Conservation (phyloP, 2,797 vertebrate genomes). For the Parambassis ranga region DNA sequence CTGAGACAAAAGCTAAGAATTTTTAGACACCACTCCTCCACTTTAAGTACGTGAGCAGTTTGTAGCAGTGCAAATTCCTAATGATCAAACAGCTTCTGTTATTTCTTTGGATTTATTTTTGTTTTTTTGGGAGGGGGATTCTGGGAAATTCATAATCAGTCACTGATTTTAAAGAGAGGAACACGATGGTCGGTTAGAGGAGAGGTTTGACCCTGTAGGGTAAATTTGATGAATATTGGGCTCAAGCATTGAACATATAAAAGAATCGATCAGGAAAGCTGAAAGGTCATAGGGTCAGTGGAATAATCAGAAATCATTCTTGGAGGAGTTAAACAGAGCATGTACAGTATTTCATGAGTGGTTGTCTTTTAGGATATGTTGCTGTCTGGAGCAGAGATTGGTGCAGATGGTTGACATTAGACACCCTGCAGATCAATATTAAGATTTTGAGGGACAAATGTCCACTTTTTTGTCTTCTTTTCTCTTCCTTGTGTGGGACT, state of each 20-base stretch:
- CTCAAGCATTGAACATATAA: background rate
- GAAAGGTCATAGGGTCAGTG: constrained; percentile 4
- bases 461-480: too few relatives aligned
- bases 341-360: background rate
- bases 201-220: too few relatives aligned
- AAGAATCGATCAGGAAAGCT: constrained; percentile 13
- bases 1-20: too few relatives aligned
- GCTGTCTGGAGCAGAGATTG: background rate
- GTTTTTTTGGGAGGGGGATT: background rate
- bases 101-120: background rate
- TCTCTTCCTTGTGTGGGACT: too few relatives aligned
- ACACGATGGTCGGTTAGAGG: too few relatives aligned
- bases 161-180: too few relatives aligned
- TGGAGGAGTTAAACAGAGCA: background rate
- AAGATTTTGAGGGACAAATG: background rate
- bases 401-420: constrained; percentile 9
- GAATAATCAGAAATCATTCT: background rate
- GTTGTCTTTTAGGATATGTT: background rate
- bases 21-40: too few relatives aligned
- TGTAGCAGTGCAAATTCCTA: background rate
- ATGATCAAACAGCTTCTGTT: background rate
- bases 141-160: too few relatives aligned
- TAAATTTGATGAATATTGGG: background rate
- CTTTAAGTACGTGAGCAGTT: too few relatives aligned
- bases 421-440: constrained; percentile 5